Evolutionary conservation across 2,113 vertebrate genomes (phyloP).

Genomic region (Colossoma macropomum): DNA sequence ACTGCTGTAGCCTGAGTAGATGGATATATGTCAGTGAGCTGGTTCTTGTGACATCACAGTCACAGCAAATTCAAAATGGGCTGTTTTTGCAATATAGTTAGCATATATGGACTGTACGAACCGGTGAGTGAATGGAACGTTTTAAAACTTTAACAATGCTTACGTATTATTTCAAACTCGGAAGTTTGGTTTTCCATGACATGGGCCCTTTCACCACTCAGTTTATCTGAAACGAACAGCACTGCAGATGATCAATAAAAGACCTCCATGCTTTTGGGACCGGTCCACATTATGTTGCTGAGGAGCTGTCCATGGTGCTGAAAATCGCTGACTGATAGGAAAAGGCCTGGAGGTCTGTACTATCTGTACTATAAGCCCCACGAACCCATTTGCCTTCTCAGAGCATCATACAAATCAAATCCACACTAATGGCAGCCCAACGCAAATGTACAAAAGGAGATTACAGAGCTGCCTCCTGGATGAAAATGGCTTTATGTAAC

Average conservation of each 20-base stretch:
- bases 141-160: no score
- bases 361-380: constrained; percentile 53
- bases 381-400: constrained; percentile 65
- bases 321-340: constrained; percentile 32
- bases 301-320: constrained; percentile 58
- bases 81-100: no score
- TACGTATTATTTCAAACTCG: no score
- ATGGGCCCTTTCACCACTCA: not conserved
- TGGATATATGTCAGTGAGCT: no score
- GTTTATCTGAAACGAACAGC: not conserved
- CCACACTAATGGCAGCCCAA: constrained; percentile 76
- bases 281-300: constrained; percentile 33
- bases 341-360: constrained; percentile 56
- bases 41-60: no score
- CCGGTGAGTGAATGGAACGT: no score
- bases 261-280: not conserved
- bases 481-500: constrained; percentile 76
- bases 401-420: constrained; percentile 76
- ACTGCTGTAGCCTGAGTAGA: no score
- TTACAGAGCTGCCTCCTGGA: constrained; percentile 70
- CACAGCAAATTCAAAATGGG: no score
- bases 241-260: not conserved
- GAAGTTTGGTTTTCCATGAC: no score
- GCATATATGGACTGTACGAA: no score
- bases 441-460: constrained; percentile 74